phyloP scores from a whole-genome alignment of 2,113 vertebrate genomes.

The Plectropomus leopardus region DNA sequence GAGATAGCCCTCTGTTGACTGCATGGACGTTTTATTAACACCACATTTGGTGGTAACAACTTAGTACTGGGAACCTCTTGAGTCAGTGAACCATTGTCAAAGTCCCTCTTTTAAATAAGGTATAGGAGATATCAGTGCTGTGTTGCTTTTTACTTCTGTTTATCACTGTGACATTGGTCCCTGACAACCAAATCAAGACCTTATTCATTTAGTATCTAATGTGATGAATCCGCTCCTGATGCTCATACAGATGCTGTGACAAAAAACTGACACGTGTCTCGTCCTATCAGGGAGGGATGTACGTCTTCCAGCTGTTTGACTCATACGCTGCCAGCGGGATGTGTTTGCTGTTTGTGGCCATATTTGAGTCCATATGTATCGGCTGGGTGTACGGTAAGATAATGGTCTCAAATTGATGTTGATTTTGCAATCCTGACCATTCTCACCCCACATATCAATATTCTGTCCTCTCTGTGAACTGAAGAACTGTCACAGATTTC shows the following conservation, averaged over 20 bases:
- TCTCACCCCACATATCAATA: not conserved
- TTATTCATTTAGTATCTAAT: constrained; percentile 7
- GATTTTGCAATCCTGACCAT: not conserved
- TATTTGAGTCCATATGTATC: constrained; percentile 98
- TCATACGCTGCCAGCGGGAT: constrained; percentile 97
- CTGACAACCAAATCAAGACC: constrained; percentile 16
- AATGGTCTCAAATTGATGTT: not conserved
- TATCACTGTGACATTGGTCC: not conserved
- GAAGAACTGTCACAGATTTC: constrained; percentile 20
- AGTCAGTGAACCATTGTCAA: not conserved
- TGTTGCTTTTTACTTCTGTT: not conserved
- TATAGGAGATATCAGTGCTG: not conserved
- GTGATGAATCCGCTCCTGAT: not conserved
- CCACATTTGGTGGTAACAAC: not conserved
- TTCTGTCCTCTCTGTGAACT: not conserved
- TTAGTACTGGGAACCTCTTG: not conserved
- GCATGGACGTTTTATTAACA: not conserved
- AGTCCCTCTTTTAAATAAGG: not conserved
- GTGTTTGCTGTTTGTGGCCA: constrained; percentile 98
- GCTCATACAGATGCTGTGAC: constrained; percentile 4
- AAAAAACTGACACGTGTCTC: constrained; percentile 37
- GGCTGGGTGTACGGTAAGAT: constrained; percentile 98
- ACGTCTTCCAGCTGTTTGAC: constrained; percentile 98
- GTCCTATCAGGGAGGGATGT: constrained; percentile 94
- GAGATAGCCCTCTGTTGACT: not conserved